Evolutionary conservation across 2,888 invertebrate species (phyloP).

Genomic region (Criorhina ranunculi): DNA sequence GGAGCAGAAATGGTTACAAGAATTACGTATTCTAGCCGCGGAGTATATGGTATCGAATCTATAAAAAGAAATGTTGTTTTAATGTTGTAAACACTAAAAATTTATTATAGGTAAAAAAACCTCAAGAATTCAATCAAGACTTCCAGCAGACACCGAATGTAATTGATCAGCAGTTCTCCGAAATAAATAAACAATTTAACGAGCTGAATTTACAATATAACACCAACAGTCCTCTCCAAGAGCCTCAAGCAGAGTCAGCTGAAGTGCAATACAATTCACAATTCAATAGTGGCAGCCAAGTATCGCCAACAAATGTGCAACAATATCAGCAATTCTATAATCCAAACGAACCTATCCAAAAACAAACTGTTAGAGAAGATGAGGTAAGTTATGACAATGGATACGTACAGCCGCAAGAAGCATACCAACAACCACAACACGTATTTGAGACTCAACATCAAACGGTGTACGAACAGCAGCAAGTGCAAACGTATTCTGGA

Average conservation of each 20-base stretch:
- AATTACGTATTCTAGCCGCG: conserved; percentile 80
- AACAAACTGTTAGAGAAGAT: conserved; percentile 25
- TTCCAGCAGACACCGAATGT: conserved; percentile 78
- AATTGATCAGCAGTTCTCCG: conserved; percentile 83
- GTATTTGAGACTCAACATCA: conserved; percentile 42
- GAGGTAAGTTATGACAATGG: conserved; percentile 40
- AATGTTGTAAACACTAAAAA: conserved; percentile 11
- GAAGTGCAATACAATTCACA: conserved; percentile 42
- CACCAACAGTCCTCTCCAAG: conserved; percentile 40
- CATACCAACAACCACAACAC: conserved; percentile 34
- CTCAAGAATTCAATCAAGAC: conserved; percentile 46
- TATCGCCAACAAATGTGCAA: conserved; percentile 39
- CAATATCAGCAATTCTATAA: conserved; percentile 68
- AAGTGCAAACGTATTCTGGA: conserved; percentile 47
- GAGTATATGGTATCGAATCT: conserved; percentile 75
- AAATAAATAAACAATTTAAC: conserved; percentile 83
- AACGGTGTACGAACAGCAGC: conserved; percentile 70
- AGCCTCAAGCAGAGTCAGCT: conserved; percentile 37
- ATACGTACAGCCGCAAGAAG: conserved; percentile 48
- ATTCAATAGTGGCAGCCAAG: conserved; percentile 7
- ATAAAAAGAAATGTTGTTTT: background rate
- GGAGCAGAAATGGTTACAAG: conserved; percentile 84
- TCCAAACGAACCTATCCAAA: conserved; percentile 44
- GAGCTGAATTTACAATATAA: conserved; percentile 83
- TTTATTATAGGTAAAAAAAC: conserved; percentile 2